A percentile compares a stretch with the other conserved stretches of the same genome.
Conservation (phyloP, 2,888 invertebrate genomes). For the Cepaea hortensis region DNA sequence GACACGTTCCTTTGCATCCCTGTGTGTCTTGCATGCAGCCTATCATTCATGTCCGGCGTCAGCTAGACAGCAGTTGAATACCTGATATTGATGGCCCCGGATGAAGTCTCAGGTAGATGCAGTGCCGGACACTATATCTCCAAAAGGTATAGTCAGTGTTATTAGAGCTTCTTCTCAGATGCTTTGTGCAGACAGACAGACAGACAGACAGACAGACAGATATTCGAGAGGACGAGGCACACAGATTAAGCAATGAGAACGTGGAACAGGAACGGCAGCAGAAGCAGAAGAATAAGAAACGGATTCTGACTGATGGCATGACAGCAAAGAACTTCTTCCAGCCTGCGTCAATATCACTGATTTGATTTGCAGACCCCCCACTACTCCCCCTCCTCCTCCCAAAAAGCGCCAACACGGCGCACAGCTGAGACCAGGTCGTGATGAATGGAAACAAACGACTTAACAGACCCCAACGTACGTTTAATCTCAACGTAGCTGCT, state of each 20-base stretch:
- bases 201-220: not conserved
- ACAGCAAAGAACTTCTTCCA: not conserved
- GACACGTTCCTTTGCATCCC: too few species aligned
- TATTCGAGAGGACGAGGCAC: too few species aligned
- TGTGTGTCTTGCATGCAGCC: too few species aligned
- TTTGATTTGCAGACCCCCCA: not conserved
- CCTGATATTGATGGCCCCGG: too few species aligned
- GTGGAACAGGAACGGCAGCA: not conserved
- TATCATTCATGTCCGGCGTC: too few species aligned
- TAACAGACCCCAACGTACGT: not conserved
- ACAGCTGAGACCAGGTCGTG: slow-evolving; percentile 9
- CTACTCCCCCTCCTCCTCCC: too few species aligned
- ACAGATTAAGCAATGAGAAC: not conserved
- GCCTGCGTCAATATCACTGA: not conserved
- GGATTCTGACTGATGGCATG: too few species aligned
- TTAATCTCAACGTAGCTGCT: not conserved
- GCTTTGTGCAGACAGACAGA: not conserved
- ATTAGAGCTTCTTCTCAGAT: too few species aligned
- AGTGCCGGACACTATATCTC: too few species aligned
- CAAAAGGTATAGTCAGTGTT: too few species aligned
- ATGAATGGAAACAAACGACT: slow-evolving; percentile 16
- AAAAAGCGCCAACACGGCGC: not conserved
- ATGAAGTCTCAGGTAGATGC: too few species aligned
- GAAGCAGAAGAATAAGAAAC: not conserved
- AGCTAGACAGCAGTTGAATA: too few species aligned